phyloP scores from a whole-genome alignment of 2,888 invertebrate species.

The Smittia aterrima region DNA sequence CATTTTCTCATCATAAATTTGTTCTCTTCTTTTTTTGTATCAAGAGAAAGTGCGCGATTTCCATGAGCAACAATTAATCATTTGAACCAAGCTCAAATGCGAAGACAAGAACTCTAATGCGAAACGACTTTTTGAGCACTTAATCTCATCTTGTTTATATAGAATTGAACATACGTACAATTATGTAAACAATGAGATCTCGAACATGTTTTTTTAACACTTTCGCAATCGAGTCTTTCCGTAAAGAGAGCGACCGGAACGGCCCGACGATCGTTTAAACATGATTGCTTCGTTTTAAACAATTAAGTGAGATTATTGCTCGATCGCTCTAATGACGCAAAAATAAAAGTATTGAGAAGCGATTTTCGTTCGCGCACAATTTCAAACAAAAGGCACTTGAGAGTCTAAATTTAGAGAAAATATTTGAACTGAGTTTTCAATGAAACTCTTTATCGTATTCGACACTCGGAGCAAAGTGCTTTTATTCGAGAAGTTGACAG shows the following conservation, averaged over 20 bases:
- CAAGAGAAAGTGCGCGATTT: too few relatives aligned
- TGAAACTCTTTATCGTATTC: not conserved
- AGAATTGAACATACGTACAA: not conserved
- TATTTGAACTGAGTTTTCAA: not conserved
- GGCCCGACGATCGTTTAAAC: not conserved
- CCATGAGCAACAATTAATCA: too few relatives aligned
- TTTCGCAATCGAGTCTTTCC: not conserved
- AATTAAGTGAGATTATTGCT: not conserved
- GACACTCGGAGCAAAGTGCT: slow-evolving; percentile 8
- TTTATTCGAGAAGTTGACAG: not conserved
- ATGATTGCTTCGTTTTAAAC: not conserved
- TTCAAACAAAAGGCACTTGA: not conserved
- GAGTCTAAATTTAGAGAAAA: not conserved
- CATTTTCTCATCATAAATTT: not conserved
- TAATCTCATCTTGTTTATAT: not conserved
- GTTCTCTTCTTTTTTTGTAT: too few relatives aligned
- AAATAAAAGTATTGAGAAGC: not conserved
- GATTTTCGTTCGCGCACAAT: slow-evolving; percentile 8
- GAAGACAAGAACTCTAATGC: not conserved
- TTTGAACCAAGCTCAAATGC: too few relatives aligned
- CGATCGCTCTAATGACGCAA: not conserved
- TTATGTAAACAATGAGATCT: slow-evolving; percentile 10
- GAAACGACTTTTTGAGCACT: not conserved
- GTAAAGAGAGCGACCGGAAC: not conserved
- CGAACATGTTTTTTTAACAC: slow-evolving; percentile 25